Conservation (phyloP, 2,797 vertebrate species). For the Champsocephalus gunnari region DNA sequence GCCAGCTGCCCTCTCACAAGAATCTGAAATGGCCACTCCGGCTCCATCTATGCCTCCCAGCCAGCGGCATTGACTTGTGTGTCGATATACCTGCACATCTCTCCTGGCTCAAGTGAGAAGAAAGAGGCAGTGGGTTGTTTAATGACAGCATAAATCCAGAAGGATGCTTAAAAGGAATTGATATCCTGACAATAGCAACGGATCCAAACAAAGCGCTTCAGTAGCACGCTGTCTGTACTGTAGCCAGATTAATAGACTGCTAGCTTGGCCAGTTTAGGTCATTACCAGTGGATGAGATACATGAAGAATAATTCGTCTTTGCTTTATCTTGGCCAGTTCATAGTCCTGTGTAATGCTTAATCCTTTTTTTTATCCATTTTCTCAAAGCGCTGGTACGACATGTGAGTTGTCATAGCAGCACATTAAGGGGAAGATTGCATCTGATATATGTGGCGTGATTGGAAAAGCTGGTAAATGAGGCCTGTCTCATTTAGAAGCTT, state of each 20-base stretch:
- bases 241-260: conserved; percentile 59
- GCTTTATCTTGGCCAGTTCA: conserved; percentile 39
- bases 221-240: conserved; percentile 24
- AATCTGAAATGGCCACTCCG: conserved; percentile 45
- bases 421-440: conserved; percentile 21
- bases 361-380: neutral
- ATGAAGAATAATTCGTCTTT: conserved; percentile 50
- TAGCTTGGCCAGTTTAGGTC: conserved; percentile 34
- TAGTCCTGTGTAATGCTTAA: conserved; percentile 34
- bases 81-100: conserved; percentile 71
- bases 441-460: conserved; percentile 21
- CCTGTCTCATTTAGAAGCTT: conserved; percentile 22
- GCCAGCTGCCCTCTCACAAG: conserved; percentile 48
- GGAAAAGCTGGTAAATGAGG: conserved; percentile 45
- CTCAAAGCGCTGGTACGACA: neutral
- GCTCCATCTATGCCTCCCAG: conserved; percentile 53
- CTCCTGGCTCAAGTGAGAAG: conserved; percentile 66
- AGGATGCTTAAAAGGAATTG: conserved; percentile 70
- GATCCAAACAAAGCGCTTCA: conserved; percentile 50
- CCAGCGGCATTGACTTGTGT: conserved; percentile 54
- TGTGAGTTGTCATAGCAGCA: conserved; percentile 36
- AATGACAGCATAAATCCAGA: conserved; percentile 76
- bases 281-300: conserved; percentile 49
- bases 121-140: conserved; percentile 67
- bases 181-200: conserved; percentile 70